These are phyloP conservation scores for Hippopotamus amphibius DNA, from an alignment of 2,113 vertebrate genomes.

Conservation along the genomic window DNA sequence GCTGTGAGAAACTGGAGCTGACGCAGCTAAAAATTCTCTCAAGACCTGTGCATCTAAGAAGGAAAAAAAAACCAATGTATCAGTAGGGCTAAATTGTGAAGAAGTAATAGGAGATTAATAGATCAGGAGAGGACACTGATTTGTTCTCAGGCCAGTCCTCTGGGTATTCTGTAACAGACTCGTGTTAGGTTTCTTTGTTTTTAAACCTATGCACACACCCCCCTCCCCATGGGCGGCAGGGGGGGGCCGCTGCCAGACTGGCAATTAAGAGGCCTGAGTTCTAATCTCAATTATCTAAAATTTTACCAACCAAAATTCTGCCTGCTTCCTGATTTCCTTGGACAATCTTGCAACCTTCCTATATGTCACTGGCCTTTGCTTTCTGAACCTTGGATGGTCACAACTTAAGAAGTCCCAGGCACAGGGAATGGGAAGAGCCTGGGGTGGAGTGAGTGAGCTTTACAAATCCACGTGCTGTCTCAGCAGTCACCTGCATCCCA, in stretches of 20 bases:
- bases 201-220: not conserved
- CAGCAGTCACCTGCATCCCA: not conserved
- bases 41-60: not conserved
- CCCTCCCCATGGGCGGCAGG: too few relatives aligned
- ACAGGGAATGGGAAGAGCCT: not conserved
- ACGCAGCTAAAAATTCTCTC: conserved; percentile 11
- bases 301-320: conserved; percentile 4
- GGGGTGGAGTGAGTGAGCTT: not conserved
- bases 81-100: not conserved
- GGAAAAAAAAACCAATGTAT: not conserved
- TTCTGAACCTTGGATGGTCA: not conserved
- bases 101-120: not conserved
- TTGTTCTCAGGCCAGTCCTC: not conserved
- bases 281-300: conserved; percentile 26
- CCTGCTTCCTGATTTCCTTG: not conserved
- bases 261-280: conserved; percentile 1
- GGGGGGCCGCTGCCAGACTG: not conserved
- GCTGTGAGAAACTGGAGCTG: conserved; percentile 45
- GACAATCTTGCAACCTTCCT: not conserved
- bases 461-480: not conserved
- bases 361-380: not conserved
- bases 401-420: not conserved
- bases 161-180: not conserved
- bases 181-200: not conserved
- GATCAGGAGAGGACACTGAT: not conserved